Base-by-base conservation (phyloP, 1,140 invertebrate species). In the Linepithema humile region DNA sequence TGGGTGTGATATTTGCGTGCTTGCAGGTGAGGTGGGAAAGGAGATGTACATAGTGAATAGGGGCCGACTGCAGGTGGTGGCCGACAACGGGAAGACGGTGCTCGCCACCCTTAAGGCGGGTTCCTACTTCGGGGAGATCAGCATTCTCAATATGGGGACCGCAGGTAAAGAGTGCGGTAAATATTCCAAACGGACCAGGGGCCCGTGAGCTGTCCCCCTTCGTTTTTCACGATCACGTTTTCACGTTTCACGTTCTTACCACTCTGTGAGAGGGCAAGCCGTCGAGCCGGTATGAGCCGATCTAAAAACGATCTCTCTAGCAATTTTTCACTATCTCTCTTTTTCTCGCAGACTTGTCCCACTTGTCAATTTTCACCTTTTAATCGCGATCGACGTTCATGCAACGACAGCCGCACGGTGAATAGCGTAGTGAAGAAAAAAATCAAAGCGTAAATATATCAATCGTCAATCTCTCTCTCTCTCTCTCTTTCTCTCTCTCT, bases 31-130 rank as follows among this genome's bases (percentile, higher is more conserved):
- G 95, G 98, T 99, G 77, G 98, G 99, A 80, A 99, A 99, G 95
- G 98, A 99, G 95, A 99, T 99, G 98, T 99, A 99, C 95, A 99
- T 99, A 96, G 98, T 99, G 87, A 99, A 99, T 95, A 96, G 98
- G 88, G 99, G 99, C 82, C 96, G 98, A 88, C 96, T 99, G 53
- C 98, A 99, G 95, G 99, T 99, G 86, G 98, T 99, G 43, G 98
- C 98, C 20, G 98, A 99, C 95, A 99, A 99, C 95, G 98, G 98
- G 62, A 98, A 98, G 94, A 99, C 98, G 32, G 98, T 99, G 55
- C 95, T 99, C 92, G 99, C 99, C 85, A 99, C 98, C 82, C 96
- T 99, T 85, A 98, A 98, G 94, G 98, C 98, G 86, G 99, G 99
- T 94, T 99, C 98, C 94, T 99, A 99, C 96, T 99, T 99, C 95